Evolutionary conservation across 2,113 vertebrate genomes (phyloP), one percentile per base, ranked within the genome.

Genomic region (Trichomycterus rosablanca): DNA sequence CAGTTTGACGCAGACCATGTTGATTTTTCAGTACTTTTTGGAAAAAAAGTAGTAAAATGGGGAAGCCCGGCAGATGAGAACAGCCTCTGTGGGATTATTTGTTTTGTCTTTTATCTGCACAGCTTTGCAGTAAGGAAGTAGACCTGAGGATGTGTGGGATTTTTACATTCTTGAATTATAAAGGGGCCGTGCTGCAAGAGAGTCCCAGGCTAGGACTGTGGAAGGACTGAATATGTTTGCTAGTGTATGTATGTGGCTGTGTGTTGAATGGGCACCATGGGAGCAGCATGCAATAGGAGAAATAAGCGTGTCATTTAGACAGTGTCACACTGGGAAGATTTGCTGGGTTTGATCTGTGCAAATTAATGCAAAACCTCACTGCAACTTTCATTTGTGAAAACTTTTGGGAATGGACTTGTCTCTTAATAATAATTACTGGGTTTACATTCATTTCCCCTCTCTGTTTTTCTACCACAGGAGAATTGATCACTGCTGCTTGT

Each of bases 341-440:
- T 96, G 88, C 86, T 92, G 89, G 85, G 85, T 97, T 95, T 97
- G 93, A 97, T 95, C 91, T 91, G 88, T 89, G 90, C 88, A 94
- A 97, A 97, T 97, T 95, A 98, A 97, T 97, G 94, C 93, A 97
- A 98, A 98, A 95, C 90, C 94, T 92, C 94, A 97, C 87, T 89
- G 92, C 92, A 95, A 97, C 92, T 95, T 96, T 91, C 92, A 92
- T 93, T 95, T 95, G 92, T 90, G 89, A 91, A 95, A 98, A 97
- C 90, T 97, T 98, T 91, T 20, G 80, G 93, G 91, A 93, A 89
- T 89, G 92, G 91, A 90, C 91, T 95, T 93, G 89, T 92, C 93
- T 91, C 88, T 89, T 95, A 95, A 94, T 94, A 96, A 93, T 98
- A 97, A 98, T 98, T 90, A 97, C 97, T 95, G 94, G 93, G 95